phyloP scores from a whole-genome alignment of 1,140 invertebrate species.

The Reticulitermes speratus region DNA sequence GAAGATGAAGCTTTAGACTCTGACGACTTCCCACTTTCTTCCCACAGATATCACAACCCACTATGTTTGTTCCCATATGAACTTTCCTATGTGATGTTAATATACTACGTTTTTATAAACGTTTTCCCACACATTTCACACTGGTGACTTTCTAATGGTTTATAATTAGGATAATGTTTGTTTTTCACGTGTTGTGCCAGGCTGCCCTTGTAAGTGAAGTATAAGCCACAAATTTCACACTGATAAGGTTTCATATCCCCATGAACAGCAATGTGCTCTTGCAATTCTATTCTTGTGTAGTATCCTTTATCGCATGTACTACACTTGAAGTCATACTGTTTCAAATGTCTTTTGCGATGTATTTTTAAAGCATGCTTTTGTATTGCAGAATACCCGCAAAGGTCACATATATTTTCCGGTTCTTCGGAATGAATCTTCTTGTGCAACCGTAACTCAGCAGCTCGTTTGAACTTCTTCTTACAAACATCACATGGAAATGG shows the following conservation, averaged over 20 bases:
- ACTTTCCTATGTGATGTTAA: slow-evolving; percentile 53
- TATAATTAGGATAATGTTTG: slow-evolving; percentile 41
- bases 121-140: slow-evolving; percentile 74
- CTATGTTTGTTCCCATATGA: slow-evolving; percentile 53
- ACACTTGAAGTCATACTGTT: slow-evolving; percentile 42
- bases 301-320: slow-evolving; percentile 52
- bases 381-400: slow-evolving; percentile 28
- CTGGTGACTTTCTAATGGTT: slow-evolving; percentile 53
- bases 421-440: slow-evolving; percentile 30
- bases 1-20: slow-evolving; percentile 63
- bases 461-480: slow-evolving; percentile 22
- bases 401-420: slow-evolving; percentile 26
- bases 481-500: slow-evolving; percentile 30
- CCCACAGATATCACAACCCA: slow-evolving; percentile 49
- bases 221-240: slow-evolving; percentile 69
- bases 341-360: slow-evolving; percentile 28
- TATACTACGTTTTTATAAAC: slow-evolving; percentile 58
- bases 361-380: slow-evolving; percentile 17
- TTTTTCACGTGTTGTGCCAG: slow-evolving; percentile 46
- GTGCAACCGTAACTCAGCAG: slow-evolving; percentile 16
- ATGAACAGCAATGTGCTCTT: slow-evolving; percentile 35
- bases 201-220: slow-evolving; percentile 46
- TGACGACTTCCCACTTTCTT: slow-evolving; percentile 49
- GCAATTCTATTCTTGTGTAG: slow-evolving; percentile 19
- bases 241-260: slow-evolving; percentile 45